A percentile compares a stretch with the other conserved stretches of the same genome.
Conservation (phyloP, 2,113 vertebrate genomes). For the Coregonus clupeaformis region DNA sequence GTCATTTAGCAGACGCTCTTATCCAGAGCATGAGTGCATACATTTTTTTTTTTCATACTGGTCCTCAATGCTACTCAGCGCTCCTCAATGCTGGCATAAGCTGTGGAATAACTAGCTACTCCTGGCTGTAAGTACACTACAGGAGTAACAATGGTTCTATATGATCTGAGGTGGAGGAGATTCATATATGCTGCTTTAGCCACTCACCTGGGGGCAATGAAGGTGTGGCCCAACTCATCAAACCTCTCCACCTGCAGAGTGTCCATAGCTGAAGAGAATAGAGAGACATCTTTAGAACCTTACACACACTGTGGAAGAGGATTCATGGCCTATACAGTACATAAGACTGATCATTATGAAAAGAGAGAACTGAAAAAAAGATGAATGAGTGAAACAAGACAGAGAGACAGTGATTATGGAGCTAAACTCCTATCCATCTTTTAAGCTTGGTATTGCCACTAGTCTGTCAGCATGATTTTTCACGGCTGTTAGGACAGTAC, state of each 20-base stretch:
- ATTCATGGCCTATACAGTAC: neutral
- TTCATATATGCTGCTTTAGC: slow-evolving; percentile 5
- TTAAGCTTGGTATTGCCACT: neutral
- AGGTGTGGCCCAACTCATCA: slow-evolving; percentile 88
- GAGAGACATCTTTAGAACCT: slow-evolving; percentile 15
- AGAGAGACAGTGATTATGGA: neutral
- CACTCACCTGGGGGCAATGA: slow-evolving; percentile 92
- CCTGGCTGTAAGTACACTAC: too few species aligned
- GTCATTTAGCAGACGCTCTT: too few species aligned
- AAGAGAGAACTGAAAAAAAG: neutral
- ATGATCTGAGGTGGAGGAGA: too few species aligned
- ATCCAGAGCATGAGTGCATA: too few species aligned
- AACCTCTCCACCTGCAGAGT: slow-evolving; percentile 83
- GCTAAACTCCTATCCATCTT: neutral
- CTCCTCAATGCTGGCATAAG: too few species aligned
- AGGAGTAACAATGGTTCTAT: too few species aligned
- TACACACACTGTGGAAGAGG: neutral
- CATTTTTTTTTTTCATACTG: too few species aligned
- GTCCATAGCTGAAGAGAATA: slow-evolving; percentile 79
- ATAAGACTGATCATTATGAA: neutral
- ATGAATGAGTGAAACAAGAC: neutral
- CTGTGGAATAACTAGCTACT: too few species aligned
- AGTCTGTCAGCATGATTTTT: neutral
- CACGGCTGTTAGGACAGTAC: neutral
- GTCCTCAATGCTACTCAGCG: too few species aligned